Conservation (phyloP, 2,113 vertebrate species). For the Eurystomus gularis region DNA sequence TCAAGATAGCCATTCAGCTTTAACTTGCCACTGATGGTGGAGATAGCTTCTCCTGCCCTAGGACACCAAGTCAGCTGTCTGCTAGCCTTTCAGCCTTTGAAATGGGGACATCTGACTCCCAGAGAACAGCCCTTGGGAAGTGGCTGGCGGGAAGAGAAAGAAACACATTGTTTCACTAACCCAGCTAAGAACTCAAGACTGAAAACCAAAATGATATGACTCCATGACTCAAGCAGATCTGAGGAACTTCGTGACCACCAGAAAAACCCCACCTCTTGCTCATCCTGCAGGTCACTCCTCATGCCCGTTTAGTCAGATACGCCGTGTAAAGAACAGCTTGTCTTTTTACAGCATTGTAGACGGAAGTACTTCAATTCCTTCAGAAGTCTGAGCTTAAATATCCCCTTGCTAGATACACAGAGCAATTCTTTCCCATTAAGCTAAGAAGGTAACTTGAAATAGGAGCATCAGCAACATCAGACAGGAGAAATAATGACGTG, state of each 20-base stretch:
- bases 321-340: background rate
- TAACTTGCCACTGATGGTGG: background rate
- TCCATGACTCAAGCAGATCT: background rate
- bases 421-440: background rate
- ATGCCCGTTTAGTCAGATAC: background rate
- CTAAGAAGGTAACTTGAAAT: background rate
- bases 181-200: background rate
- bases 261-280: background rate
- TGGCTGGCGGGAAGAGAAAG: background rate
- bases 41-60: background rate
- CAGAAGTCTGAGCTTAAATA: background rate
- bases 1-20: background rate
- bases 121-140: background rate
- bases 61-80: background rate
- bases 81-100: background rate
- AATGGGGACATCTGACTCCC: background rate
- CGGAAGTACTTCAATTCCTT: background rate
- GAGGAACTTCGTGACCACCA: background rate
- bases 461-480: background rate
- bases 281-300: background rate
- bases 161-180: background rate
- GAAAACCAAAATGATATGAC: background rate
- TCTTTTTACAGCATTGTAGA: background rate
- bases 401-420: background rate
- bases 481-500: background rate